A percentile compares a stretch with the other conserved stretches of the same genome.
Conservation (phyloP, 1,140 invertebrate species). For the Chironomus striatipennis region DNA sequence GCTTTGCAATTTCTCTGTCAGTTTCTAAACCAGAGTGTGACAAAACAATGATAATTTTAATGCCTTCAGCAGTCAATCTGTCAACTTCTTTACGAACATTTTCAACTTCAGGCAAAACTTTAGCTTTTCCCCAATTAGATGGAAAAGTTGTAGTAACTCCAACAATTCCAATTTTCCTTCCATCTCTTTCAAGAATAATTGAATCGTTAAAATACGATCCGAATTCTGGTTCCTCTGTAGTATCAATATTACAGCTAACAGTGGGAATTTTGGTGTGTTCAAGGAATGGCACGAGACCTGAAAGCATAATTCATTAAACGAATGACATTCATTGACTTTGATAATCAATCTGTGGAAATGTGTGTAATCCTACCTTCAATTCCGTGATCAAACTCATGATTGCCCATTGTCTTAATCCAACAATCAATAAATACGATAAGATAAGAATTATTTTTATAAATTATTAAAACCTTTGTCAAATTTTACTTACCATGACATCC, state of each 20-base stretch:
- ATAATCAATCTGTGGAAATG: too few species aligned
- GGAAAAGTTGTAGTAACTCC: constrained; percentile 51
- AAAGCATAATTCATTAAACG: too few species aligned
- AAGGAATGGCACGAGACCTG: constrained; percentile 57
- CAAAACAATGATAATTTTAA: constrained; percentile 72
- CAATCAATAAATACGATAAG: not conserved
- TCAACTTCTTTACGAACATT: constrained; percentile 58
- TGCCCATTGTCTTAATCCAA: constrained; percentile 64
- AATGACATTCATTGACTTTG: too few species aligned
- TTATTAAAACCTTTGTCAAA: not conserved
- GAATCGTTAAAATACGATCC: constrained; percentile 51
- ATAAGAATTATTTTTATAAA: constrained; percentile 26
- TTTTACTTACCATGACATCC: constrained; percentile 57
- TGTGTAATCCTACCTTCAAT: constrained; percentile 49
- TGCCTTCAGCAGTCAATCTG: constrained; percentile 48
- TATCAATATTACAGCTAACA: constrained; percentile 67
- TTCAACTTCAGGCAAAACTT: constrained; percentile 57
- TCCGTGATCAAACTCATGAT: constrained; percentile 82
- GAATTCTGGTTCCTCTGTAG: constrained; percentile 56
- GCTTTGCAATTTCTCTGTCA: constrained; percentile 61
- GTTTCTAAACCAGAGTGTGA: constrained; percentile 71
- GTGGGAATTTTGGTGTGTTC: constrained; percentile 52
- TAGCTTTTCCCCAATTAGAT: constrained; percentile 49
- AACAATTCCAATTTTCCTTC: constrained; percentile 67
- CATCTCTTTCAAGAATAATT: constrained; percentile 46